These are phyloP conservation scores for Vimba vimba DNA, from an alignment of 2,113 vertebrate genomes.

Conservation along the genomic window DNA sequence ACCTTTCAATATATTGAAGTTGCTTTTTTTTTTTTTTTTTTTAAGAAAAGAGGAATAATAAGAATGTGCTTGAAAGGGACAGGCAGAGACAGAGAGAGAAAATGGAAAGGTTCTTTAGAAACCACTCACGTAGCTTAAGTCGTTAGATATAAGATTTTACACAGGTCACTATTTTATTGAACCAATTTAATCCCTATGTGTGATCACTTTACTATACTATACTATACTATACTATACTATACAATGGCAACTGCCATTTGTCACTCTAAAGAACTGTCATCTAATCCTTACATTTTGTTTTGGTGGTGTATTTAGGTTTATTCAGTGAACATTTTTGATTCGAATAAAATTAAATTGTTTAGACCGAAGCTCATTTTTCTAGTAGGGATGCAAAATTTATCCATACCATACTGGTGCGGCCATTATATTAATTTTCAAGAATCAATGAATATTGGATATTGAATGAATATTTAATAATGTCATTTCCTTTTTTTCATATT, in stretches of 20 bases:
- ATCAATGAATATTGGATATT: neutral
- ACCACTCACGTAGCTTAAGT: neutral
- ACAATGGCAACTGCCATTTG: too few species aligned
- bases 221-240: too few species aligned
- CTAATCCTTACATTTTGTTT: too few species aligned
- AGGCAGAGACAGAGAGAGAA: neutral
- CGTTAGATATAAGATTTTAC: neutral
- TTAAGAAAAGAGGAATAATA: neutral
- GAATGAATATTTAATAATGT: neutral
- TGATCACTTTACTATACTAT: too few species aligned
- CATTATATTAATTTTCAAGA: neutral
- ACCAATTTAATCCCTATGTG: neutral
- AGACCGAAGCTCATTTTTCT: neutral
- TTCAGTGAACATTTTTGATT: neutral
- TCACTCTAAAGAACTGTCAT: too few species aligned
- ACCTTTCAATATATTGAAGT: conserved; percentile 27
- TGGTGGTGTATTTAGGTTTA: too few species aligned
- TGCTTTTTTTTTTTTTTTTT: neutral
- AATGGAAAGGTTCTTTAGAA: conserved; percentile 6
- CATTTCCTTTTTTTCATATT: neutral
- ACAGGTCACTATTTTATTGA: neutral
- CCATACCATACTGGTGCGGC: too few species aligned
- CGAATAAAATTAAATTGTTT: neutral
- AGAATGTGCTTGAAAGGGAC: conserved; percentile 44
- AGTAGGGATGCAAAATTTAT: neutral